These are phyloP conservation scores for Mastomys coucha DNA, from an alignment of 2,113 vertebrate genomes.

Conservation along the genomic window DNA sequence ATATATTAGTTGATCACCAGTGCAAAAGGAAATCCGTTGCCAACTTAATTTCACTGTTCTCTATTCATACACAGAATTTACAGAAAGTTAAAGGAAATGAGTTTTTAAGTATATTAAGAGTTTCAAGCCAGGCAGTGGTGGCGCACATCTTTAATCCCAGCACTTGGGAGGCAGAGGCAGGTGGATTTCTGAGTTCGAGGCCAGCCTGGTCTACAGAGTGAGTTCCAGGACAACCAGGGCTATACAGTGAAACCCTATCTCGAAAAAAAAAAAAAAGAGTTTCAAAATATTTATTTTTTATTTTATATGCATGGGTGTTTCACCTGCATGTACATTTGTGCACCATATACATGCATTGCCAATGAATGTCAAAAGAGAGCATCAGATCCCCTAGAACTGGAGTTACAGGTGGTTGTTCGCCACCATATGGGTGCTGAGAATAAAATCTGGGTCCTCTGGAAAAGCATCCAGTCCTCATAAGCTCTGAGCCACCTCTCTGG, in stretches of 20 bases:
- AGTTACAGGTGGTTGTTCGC: neutral
- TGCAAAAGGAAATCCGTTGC: constrained; percentile 92
- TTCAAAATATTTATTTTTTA: neutral
- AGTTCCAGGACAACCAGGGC: too few species aligned
- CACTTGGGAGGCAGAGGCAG: too few species aligned
- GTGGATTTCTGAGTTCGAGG: too few species aligned
- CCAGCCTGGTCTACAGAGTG: too few species aligned
- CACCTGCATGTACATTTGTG: neutral
- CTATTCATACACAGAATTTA: neutral
- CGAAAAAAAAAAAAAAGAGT: too few species aligned
- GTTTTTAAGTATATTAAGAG: neutral
- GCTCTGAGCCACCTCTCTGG: neutral
- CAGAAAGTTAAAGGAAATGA: neutral
- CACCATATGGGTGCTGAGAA: neutral
- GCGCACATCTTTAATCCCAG: too few species aligned
- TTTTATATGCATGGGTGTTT: neutral
- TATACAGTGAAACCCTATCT: too few species aligned
- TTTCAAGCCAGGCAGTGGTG: too few species aligned
- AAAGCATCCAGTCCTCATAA: neutral
- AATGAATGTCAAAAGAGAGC: neutral
- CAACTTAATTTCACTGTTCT: constrained; percentile 62
- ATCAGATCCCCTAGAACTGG: neutral
- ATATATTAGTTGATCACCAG: constrained; percentile 93
- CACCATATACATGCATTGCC: neutral
- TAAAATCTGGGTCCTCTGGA: neutral